These are phyloP conservation scores for Takifugu flavidus DNA, from an alignment of 2,113 vertebrate species.

Conservation along the genomic window DNA sequence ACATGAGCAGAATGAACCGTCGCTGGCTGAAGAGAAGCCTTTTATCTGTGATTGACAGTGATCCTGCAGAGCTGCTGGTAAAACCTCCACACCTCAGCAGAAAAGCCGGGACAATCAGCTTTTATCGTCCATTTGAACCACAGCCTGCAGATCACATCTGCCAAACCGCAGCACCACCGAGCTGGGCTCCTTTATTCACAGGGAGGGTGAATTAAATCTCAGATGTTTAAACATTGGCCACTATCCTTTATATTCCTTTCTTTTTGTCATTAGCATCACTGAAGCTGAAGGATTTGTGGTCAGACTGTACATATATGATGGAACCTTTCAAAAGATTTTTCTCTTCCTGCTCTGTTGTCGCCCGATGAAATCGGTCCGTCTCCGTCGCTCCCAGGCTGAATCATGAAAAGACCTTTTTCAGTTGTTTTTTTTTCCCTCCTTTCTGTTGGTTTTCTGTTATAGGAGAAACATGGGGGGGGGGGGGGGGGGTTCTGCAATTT, in stretches of 20 bases:
- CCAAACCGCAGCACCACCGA: not conserved
- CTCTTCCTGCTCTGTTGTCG: constrained; percentile 15
- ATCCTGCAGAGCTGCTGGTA: constrained; percentile 14
- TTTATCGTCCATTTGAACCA: not conserved
- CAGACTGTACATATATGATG: constrained; percentile 56
- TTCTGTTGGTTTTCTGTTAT: constrained; percentile 53
- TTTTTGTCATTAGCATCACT: too few relatives aligned
- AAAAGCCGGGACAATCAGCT: not conserved
- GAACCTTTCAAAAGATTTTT: not conserved
- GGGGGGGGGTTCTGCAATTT: constrained; percentile 38
- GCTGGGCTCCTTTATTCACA: too few relatives aligned
- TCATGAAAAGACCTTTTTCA: constrained; percentile 31
- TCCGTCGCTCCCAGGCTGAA: constrained; percentile 14
- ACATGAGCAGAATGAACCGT: not conserved
- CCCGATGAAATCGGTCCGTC: constrained; percentile 3
- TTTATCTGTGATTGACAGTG: constrained; percentile 15
- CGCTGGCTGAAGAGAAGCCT: constrained; percentile 8
- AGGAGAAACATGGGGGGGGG: constrained; percentile 20
- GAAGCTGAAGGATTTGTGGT: constrained; percentile 23
- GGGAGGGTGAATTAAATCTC: too few relatives aligned
- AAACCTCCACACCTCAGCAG: not conserved
- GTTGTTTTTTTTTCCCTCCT: constrained; percentile 19
- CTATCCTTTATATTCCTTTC: too few relatives aligned
- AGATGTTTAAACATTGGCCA: too few relatives aligned
- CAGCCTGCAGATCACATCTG: not conserved